These are phyloP conservation scores for Cheilosia soror DNA, from an alignment of 2,888 invertebrate genomes.

Conservation along the genomic window DNA sequence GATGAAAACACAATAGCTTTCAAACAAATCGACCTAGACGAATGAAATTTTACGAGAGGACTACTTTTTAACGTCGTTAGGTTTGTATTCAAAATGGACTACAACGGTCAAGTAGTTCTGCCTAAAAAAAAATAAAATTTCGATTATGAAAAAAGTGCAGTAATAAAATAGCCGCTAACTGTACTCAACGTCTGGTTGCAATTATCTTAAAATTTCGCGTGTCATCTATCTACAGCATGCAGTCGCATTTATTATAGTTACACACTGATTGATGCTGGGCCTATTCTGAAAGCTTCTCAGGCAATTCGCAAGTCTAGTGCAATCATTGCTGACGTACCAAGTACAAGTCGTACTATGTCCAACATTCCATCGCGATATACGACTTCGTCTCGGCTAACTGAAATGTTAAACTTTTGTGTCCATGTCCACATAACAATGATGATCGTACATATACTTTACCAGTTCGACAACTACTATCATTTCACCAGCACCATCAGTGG, in stretches of 20 bases:
- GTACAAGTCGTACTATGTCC: neutral
- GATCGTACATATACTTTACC: slow-evolving; percentile 39
- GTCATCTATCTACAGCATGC: neutral
- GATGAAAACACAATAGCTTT: too few relatives aligned
- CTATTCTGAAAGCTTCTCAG: slow-evolving; percentile 32
- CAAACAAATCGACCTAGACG: too few relatives aligned
- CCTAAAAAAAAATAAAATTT: too few relatives aligned
- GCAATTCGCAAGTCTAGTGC: slow-evolving; percentile 8
- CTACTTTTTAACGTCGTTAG: too few relatives aligned
- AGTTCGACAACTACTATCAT: slow-evolving; percentile 46
- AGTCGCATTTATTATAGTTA: neutral
- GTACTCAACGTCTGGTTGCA: neutral
- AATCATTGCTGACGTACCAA: neutral
- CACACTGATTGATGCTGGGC: slow-evolving; percentile 17
- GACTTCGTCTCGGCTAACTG: slow-evolving; percentile 5
- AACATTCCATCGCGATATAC: slow-evolving; percentile 13
- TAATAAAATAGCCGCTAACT: slow-evolving; percentile 13
- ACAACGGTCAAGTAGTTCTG: too few relatives aligned
- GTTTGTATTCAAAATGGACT: too few relatives aligned
- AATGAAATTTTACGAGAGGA: too few relatives aligned
- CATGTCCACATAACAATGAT: slow-evolving; percentile 41
- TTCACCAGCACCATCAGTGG: slow-evolving; percentile 33
- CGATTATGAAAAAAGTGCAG: neutral
- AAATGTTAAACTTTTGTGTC: slow-evolving; percentile 32
- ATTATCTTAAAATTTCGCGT: slow-evolving; percentile 19